Base-by-base conservation (phyloP, 2,888 invertebrate genomes). In the Microplitis manilae region DNA sequence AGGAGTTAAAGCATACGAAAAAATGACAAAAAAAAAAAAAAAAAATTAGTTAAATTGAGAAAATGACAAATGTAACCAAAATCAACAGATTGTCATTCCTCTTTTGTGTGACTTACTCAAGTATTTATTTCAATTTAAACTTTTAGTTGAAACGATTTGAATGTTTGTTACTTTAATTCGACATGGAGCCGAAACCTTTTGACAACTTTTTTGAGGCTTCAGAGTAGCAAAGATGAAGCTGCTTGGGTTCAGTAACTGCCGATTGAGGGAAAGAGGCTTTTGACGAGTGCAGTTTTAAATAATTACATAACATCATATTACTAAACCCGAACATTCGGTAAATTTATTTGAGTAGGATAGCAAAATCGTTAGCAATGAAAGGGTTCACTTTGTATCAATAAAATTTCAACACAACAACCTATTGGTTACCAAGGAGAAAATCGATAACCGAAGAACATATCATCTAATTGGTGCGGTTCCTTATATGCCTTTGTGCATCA, bases 31-130 rank as follows among this genome's bases (percentile, higher is more conserved):
- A 20, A 17, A 17, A n/a, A n/a, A n/a, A n/a, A n/a, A 13, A 5
- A 7, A n/a, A 62, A 62, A 5, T 13, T 13, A 50, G 50, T 50
- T 15, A 62, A 15, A 62, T 62, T 17, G 20, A 62, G 6, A 62
- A 62, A 62, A 17, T 15, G 20, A 62, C 5, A 30, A 67, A 67
- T n/a, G 67, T 39, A 67, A 39, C 62, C 20, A 20, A 20, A 30
- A 67, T 67, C 67, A 67, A 67, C 67, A 67, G 67, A 67, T 67
- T 67, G 39, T n/a, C 39, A 38, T 39, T 15, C 17, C 6, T 38
- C 4, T 67, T 67, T 67, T 67, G 13, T 39, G 30, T 67, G 67
- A 6, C 6, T 9, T 38, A 17, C 17, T 20, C 20, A 6, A n/a
- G 5, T 20, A 13, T 38, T 38, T n/a, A 4, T 38, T 38, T 67